These are phyloP conservation scores for Cosmopolites sordidus DNA, from an alignment of 2,888 invertebrate species.

Conservation along the genomic window DNA sequence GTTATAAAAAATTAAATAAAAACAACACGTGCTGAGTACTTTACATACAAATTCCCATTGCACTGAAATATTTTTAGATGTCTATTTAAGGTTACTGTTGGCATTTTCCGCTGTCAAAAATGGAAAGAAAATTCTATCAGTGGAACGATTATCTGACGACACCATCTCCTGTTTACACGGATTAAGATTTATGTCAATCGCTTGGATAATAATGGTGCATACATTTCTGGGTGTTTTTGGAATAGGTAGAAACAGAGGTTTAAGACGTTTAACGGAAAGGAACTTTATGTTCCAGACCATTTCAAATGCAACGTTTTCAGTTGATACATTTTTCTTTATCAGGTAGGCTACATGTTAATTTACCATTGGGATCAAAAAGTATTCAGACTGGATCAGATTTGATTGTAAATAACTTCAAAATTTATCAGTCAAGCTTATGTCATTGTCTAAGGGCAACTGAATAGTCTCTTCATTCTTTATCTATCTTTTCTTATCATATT, in stretches of 20 bases:
- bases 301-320: slow-evolving; percentile 80
- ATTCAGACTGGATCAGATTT: too few relatives aligned
- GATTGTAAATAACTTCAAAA: too few relatives aligned
- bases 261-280: slow-evolving; percentile 68
- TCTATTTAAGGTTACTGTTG: slow-evolving; percentile 59
- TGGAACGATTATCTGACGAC: slow-evolving; percentile 61
- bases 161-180: slow-evolving; percentile 74
- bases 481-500: too few relatives aligned
- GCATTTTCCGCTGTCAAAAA: slow-evolving; percentile 74
- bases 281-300: slow-evolving; percentile 77
- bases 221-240: slow-evolving; percentile 78
- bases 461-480: too few relatives aligned
- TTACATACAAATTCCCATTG: too few relatives aligned
- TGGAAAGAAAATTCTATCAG: slow-evolving; percentile 68
- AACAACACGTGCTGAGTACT: too few relatives aligned
- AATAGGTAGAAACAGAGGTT: slow-evolving; percentile 69
- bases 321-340: slow-evolving; percentile 83
- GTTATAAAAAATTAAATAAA: too few relatives aligned
- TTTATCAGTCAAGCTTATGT: too few relatives aligned
- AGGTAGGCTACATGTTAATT: too few relatives aligned
- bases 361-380: too few relatives aligned
- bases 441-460: too few relatives aligned
- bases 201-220: slow-evolving; percentile 82
- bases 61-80: slow-evolving; percentile 48
- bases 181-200: slow-evolving; percentile 70